These are phyloP conservation scores for Drosophila formosana DNA, from an alignment of 2,888 invertebrate genomes.

Conservation along the genomic window DNA sequence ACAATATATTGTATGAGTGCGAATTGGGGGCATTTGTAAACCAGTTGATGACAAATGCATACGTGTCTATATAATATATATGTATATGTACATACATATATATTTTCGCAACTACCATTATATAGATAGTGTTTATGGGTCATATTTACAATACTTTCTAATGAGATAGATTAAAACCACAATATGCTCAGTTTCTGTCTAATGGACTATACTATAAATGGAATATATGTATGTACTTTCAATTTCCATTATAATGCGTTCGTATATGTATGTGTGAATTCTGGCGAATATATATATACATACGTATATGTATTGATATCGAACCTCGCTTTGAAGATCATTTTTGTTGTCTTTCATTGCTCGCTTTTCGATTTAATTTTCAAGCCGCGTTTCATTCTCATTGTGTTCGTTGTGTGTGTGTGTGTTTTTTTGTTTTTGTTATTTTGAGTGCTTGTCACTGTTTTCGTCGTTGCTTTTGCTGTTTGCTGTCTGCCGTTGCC, in stretches of 20 bases:
- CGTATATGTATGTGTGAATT: not conserved
- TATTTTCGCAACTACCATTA: not conserved
- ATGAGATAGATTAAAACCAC: not conserved
- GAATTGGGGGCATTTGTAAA: conserved; percentile 2
- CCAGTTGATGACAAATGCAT: not conserved
- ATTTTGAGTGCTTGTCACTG: conserved; percentile 10
- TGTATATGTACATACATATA: not conserved
- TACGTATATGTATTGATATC: not conserved
- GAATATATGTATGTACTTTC: not conserved
- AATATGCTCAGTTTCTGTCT: not conserved
- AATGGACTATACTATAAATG: not conserved
- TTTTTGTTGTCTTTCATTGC: conserved; percentile 4
- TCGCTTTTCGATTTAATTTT: conserved; percentile 48
- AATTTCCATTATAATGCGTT: not conserved
- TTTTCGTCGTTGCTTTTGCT: conserved; percentile 13
- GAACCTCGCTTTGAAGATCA: not conserved
- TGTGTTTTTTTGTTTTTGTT: conserved; percentile 8
- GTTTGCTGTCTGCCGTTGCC: conserved; percentile 1
- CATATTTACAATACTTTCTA: conserved; percentile 1
- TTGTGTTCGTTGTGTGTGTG: conserved; percentile 34
- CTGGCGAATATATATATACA: not conserved
- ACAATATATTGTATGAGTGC: not conserved
- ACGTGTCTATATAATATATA: not conserved
- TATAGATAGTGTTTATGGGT: not conserved
- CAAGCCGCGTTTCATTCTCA: conserved; percentile 60